phyloP scores from a whole-genome alignment of 2,797 vertebrate genomes.

The Chloroceryle amazona region DNA sequence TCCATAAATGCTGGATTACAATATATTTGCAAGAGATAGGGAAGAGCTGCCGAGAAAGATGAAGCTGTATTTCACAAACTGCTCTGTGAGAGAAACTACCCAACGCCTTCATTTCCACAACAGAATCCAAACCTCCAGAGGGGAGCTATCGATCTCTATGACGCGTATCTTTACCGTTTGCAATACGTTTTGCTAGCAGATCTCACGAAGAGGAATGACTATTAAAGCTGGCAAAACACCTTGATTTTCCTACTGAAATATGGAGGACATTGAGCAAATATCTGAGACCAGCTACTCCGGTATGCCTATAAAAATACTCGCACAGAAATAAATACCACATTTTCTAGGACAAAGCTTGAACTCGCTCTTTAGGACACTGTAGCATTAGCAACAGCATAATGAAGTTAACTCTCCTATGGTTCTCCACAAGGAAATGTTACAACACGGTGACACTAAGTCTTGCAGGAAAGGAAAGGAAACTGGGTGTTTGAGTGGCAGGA shows the following conservation, averaged over 20 bases:
- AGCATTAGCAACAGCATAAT: neutral
- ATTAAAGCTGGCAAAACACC: neutral
- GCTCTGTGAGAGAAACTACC: neutral
- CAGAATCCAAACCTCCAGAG: neutral
- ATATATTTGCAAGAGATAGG: neutral
- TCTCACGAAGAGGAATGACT: neutral
- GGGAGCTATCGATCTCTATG: neutral
- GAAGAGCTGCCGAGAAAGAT: neutral
- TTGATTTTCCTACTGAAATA: neutral
- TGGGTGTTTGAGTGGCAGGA: too few species aligned
- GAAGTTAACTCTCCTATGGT: too few species aligned
- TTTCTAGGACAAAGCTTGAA: neutral
- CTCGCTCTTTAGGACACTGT: neutral
- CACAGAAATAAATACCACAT: neutral
- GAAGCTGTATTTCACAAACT: neutral
- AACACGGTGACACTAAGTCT: too few species aligned
- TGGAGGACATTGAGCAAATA: neutral
- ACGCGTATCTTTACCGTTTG: neutral
- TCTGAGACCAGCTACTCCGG: neutral
- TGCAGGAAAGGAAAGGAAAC: too few species aligned
- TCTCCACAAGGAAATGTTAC: too few species aligned
- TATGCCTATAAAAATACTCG: neutral
- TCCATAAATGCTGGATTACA: neutral
- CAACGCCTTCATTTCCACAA: neutral
- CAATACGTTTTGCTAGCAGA: neutral